Base-by-base conservation (phyloP, 2,113 vertebrate species). In the Lathamus discolor region DNA sequence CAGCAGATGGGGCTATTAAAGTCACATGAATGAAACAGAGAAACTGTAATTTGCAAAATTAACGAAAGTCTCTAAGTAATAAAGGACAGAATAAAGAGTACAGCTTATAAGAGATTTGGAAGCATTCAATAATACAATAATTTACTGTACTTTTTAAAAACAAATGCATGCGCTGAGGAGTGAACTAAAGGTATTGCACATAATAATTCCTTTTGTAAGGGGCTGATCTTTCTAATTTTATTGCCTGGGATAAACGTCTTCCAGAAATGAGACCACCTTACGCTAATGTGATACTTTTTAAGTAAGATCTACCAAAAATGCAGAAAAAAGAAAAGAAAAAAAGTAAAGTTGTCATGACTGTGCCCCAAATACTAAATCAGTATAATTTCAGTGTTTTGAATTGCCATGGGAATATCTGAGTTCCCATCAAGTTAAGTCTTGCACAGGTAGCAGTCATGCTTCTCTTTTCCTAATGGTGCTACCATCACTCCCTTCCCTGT, bases 1-100 rank as follows among this genome's bases (percentile, higher is more conserved):
- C 96, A 97, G 95, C 84, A 97, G 96, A 95, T 96, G 96, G 96
- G 84, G 95, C 95, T 96, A 94, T 86, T 96, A 90, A 96, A 90
- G 90, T 92, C 92, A 96, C 69, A 93, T 75, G 93, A 86, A 93
- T 79, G 86, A 88, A 97, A 46, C 6, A 86, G n/a, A 84, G 77
- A 90, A 90, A 86, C 46, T 6, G 25, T 57, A 90, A 96, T 91
- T 90, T 84, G 78, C 52, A 92, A 91, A 96, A 94, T 61, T 81
- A 93, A 84, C 62, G 41, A 51, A 92, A 95, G n/a, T 76, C 27
- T 91, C 37, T 24, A 63, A 94, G 52, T 76, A 91, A 49, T 57
- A 69, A 93, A 95, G 52, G 52, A 66, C 49, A 95, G 81, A 72
- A 78, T 69, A 83, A 83, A 62, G 35, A 37, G 59, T 44, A 41